Evolutionary conservation across 2,888 invertebrate genomes (phyloP).

Genomic region (Drosophila nr. fundita): DNA sequence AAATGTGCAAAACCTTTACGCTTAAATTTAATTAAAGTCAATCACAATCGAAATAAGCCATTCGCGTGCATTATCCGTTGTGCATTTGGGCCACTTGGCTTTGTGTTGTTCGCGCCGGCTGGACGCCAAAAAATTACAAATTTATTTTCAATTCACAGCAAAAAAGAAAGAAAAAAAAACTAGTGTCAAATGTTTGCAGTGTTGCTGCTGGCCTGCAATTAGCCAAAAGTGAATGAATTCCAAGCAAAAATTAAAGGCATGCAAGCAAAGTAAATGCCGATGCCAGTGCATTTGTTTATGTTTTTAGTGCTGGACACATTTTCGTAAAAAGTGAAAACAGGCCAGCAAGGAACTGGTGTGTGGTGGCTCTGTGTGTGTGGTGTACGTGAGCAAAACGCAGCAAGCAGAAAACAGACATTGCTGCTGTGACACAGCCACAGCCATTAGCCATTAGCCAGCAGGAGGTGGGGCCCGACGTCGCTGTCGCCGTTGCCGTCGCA

Average conservation of each 20-base stretch:
- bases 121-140: conserved; percentile 57
- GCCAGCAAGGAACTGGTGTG: conserved; percentile 52
- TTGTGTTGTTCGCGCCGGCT: conserved; percentile 59
- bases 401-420: conserved; percentile 61
- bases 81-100: conserved; percentile 14
- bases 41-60: conserved; percentile 5
- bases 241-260: conserved; percentile 21
- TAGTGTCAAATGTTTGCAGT: conserved; percentile 31
- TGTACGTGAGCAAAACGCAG: conserved; percentile 72
- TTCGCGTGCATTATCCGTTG: conserved; percentile 4
- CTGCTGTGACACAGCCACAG: conserved; percentile 19
- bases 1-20: conserved; percentile 46
- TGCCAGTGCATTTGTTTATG: conserved; percentile 56
- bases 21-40: conserved; percentile 8
- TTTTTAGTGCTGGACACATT: conserved; percentile 46
- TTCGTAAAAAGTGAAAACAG: conserved; percentile 62
- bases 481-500: conserved; percentile 11
- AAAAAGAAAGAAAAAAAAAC: conserved; percentile 28
- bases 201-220: conserved; percentile 20
- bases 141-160: conserved; percentile 52
- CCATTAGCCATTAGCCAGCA: conserved; percentile 25
- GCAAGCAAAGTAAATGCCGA: conserved; percentile 5
- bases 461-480: conserved; percentile 58
- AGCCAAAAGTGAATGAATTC: conserved; percentile 12
- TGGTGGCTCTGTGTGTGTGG: conserved; percentile 47